Percentiles rank a stretch among this genome's conserved stretches.
These are phyloP conservation scores for Laterallus jamaicensis DNA, from an alignment of 2,113 vertebrate species.

Conservation along the genomic window DNA sequence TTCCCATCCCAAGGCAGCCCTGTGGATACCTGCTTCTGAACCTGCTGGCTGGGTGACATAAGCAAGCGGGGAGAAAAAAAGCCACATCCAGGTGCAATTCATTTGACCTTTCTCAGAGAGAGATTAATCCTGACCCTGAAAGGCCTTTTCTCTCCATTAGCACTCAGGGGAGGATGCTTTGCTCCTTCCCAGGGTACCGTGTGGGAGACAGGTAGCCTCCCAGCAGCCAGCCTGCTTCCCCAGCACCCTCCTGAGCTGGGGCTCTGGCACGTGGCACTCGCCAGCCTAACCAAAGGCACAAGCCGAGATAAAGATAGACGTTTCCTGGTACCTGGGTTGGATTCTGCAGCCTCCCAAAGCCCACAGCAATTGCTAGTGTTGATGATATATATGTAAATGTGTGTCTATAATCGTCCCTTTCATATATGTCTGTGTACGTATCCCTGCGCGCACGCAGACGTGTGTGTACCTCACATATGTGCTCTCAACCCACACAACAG, in stretches of 20 bases:
- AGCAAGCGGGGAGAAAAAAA: background rate
- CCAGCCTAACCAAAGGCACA: background rate
- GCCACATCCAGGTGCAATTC: background rate
- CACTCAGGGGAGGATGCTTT: background rate
- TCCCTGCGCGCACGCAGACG: background rate
- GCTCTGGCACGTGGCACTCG: rapidly evolving
- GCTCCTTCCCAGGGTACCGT: background rate
- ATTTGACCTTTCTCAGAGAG: slow-evolving; percentile 27
- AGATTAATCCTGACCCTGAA: slow-evolving; percentile 23
- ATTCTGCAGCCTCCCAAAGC: background rate
- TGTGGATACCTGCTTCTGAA: background rate
- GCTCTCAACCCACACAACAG: slow-evolving; percentile 56
- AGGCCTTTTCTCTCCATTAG: slow-evolving; percentile 3
- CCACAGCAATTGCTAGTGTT: slow-evolving; percentile 19
- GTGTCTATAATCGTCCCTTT: slow-evolving; percentile 34
- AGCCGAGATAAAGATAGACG: background rate
- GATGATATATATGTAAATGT: slow-evolving; percentile 33
- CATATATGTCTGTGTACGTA: slow-evolving; percentile 56
- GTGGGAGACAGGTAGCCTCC: background rate
- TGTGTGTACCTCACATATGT: slow-evolving; percentile 61
- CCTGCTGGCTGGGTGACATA: background rate
- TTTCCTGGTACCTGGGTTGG: background rate
- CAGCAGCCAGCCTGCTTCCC: background rate
- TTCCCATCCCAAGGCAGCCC: background rate
- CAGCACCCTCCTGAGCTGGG: background rate